phyloP scores from a whole-genome alignment of 2,113 vertebrate species.

The Chloropsis hardwickii region DNA sequence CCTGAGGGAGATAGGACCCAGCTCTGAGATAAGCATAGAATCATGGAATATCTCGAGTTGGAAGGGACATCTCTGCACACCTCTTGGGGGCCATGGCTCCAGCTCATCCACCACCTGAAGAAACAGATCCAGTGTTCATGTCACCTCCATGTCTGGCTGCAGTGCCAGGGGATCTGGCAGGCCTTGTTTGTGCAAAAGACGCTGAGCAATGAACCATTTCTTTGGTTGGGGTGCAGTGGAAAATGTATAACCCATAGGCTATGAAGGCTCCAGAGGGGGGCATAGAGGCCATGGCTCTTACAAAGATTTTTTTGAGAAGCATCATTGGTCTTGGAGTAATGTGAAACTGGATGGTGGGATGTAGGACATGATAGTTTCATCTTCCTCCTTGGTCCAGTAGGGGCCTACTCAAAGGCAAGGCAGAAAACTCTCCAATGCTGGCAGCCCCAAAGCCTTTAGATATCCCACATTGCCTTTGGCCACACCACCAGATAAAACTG shows the following conservation, averaged over 20 bases:
- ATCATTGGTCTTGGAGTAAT: not conserved
- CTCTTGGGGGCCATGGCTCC: not conserved
- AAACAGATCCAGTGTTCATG: not conserved
- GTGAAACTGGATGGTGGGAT: not conserved
- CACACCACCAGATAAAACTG: not conserved
- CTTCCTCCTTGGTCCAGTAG: not conserved
- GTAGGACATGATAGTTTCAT: not conserved
- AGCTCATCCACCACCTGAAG: not conserved
- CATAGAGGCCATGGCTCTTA: not conserved
- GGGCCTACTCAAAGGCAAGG: not conserved
- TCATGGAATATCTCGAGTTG: not conserved
- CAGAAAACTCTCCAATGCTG: not conserved
- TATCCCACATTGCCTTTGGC: not conserved
- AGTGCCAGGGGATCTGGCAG: not conserved
- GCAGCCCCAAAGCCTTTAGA: not conserved
- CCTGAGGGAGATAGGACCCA: not conserved
- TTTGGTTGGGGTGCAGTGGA: not conserved
- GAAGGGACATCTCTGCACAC: rapidly evolving
- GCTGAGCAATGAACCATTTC: not conserved
- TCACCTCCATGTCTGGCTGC: not conserved
- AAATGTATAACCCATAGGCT: not conserved
- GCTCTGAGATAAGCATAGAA: not conserved
- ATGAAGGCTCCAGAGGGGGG: not conserved
- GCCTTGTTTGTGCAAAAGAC: not conserved
- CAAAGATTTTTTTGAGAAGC: not conserved